These are phyloP conservation scores for Microcebus murinus DNA, from an alignment of 2,113 vertebrate species.

Conservation along the genomic window DNA sequence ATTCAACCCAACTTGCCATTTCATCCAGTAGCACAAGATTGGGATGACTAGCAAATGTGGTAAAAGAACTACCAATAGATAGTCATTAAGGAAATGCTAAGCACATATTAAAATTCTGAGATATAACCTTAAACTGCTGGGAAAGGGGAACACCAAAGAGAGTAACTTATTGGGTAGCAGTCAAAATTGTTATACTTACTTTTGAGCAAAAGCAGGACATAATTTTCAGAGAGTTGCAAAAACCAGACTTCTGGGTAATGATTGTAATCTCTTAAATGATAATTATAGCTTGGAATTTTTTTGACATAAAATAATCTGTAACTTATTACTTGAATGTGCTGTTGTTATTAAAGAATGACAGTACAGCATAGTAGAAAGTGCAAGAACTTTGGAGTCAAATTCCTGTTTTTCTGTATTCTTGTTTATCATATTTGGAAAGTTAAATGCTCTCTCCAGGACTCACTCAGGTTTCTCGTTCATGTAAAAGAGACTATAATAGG, in stretches of 20 bases:
- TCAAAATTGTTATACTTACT: background rate
- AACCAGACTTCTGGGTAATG: background rate
- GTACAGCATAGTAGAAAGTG: background rate
- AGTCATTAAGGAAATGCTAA: background rate
- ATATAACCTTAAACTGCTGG: background rate
- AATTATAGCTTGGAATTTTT: background rate
- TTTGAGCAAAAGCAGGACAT: background rate
- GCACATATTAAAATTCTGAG: background rate
- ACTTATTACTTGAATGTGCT: background rate
- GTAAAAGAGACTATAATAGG: background rate
- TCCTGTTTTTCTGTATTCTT: background rate
- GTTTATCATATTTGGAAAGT: background rate
- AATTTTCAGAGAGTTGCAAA: conserved; percentile 31
- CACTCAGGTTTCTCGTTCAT: background rate
- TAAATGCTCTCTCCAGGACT: background rate
- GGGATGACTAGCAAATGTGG: background rate
- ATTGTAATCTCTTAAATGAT: conserved; percentile 28
- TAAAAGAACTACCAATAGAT: background rate
- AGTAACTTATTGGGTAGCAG: background rate
- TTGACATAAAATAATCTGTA: background rate
- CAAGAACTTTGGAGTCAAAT: background rate
- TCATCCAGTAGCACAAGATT: background rate
- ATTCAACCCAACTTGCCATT: background rate
- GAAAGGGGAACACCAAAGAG: background rate
- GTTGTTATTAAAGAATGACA: conserved; percentile 17